Conservation (phyloP, 2,113 vertebrate genomes). For the Caracal caracal region DNA sequence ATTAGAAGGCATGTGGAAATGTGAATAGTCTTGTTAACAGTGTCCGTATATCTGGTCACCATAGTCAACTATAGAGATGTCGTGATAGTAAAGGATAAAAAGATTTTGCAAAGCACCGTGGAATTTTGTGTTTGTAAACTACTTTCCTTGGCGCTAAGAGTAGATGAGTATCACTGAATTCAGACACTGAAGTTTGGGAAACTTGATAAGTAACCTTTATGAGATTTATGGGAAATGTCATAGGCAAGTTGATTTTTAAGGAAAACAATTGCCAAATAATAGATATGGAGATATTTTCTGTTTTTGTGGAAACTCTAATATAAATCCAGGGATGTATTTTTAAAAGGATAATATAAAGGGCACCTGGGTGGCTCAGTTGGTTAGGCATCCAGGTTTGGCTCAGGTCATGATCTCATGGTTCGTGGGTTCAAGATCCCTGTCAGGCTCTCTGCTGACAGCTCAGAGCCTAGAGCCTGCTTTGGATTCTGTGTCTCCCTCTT, state of each 20-base stretch:
- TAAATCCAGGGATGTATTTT: neutral
- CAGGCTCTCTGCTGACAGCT: too few relatives aligned
- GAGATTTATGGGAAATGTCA: neutral
- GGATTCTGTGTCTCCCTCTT: too few relatives aligned
- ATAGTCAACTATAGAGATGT: neutral
- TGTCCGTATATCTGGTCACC: neutral
- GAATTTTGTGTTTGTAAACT: neutral
- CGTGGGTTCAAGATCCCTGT: too few relatives aligned
- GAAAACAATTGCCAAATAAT: neutral
- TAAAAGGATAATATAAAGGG: neutral
- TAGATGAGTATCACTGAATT: neutral
- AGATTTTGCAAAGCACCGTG: neutral
- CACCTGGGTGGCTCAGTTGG: too few relatives aligned
- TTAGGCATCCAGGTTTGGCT: too few relatives aligned
- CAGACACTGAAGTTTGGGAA: neutral
- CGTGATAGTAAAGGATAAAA: neutral
- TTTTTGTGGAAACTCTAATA: neutral
- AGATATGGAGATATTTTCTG: neutral
- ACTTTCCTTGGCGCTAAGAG: neutral
- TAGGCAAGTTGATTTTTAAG: neutral
- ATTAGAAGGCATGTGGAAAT: neutral
- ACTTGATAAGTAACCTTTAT: neutral
- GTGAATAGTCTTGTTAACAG: neutral
- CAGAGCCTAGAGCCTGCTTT: too few relatives aligned
- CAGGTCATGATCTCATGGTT: too few relatives aligned